phyloP scores from a whole-genome alignment of 2,797 vertebrate genomes.

The Zalophus californianus region DNA sequence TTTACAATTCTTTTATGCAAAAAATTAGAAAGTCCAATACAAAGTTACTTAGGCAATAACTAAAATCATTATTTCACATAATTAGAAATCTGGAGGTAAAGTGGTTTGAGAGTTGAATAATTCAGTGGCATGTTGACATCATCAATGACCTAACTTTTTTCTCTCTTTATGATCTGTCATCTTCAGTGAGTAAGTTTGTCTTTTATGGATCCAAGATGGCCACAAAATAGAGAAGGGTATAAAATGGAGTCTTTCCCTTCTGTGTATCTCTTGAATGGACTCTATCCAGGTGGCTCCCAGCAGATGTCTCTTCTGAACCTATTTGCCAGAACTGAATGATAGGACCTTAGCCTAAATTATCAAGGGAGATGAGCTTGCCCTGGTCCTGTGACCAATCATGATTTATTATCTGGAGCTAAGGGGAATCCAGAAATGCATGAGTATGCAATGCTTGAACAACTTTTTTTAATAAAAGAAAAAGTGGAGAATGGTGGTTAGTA shows the following conservation, averaged over 20 bases:
- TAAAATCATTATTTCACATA: neutral
- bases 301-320: constrained; percentile 22
- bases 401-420: neutral
- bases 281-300: neutral
- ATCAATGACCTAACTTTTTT: neutral
- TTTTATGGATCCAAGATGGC: neutral
- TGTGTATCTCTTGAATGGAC: neutral
- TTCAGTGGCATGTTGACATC: neutral
- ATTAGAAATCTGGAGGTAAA: neutral
- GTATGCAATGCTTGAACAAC: neutral
- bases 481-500: neutral
- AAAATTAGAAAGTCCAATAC: neutral
- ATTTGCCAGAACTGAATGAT: neutral
- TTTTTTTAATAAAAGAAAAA: neutral
- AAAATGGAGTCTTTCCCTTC: constrained; percentile 27
- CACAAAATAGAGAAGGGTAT: constrained; percentile 6
- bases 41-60: neutral
- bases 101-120: neutral
- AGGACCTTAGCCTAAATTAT: neutral
- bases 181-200: neutral
- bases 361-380: neutral
- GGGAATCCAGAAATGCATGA: neutral
- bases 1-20: neutral
- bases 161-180: neutral
- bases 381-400: neutral